These are phyloP conservation scores for Psittacula echo DNA, from an alignment of 2,797 vertebrate genomes.

Conservation along the genomic window DNA sequence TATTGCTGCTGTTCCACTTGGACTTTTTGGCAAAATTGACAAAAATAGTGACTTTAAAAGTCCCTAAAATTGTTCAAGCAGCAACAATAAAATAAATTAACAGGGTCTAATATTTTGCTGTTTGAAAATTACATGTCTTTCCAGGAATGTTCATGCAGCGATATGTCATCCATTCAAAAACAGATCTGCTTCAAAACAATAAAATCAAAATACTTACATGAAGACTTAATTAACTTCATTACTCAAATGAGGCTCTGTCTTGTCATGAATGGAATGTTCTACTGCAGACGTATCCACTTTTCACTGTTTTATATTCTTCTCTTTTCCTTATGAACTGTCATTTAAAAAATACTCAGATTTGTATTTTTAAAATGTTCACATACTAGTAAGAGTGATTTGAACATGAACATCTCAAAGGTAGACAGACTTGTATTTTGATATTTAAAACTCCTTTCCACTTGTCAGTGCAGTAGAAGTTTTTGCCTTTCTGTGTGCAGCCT, in stretches of 20 bases:
- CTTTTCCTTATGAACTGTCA: conserved; percentile 17
- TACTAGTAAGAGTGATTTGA: background rate
- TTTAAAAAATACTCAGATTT: background rate
- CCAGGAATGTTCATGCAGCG: background rate
- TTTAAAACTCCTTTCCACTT: background rate
- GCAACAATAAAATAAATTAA: background rate
- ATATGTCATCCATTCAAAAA: background rate
- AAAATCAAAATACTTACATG: background rate
- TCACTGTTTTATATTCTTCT: conserved; percentile 2
- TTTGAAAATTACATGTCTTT: background rate
- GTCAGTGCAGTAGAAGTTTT: conserved; percentile 8
- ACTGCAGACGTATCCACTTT: background rate
- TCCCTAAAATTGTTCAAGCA: background rate
- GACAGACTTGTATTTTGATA: background rate
- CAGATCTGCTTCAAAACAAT: background rate
- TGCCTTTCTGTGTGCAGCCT: conserved; percentile 41
- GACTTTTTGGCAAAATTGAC: background rate
- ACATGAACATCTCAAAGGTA: background rate
- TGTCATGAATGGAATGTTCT: background rate
- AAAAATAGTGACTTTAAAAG: background rate
- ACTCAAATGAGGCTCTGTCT: conserved; percentile 10
- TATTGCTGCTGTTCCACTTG: conserved; percentile 21
- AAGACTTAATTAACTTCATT: background rate
- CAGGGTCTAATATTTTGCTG: background rate
- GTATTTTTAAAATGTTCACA: background rate